Evolutionary conservation across 1,140 invertebrate species (phyloP).

Genomic region (Diorhabda elongata): DNA sequence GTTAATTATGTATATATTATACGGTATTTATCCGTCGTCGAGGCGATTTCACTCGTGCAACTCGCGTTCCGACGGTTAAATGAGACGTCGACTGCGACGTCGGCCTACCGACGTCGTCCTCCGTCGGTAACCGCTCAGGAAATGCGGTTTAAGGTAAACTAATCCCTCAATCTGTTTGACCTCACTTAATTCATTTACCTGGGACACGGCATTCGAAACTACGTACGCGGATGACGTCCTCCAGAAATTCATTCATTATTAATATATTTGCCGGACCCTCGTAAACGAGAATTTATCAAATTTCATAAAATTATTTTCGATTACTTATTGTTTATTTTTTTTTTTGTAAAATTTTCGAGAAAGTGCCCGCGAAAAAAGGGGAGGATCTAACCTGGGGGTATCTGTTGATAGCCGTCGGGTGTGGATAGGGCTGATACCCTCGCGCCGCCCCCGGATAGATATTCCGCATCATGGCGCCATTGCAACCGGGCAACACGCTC

Average conservation of each 20-base stretch:
- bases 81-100: constrained; percentile 21
- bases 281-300: no score
- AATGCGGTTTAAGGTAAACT: constrained; percentile 44
- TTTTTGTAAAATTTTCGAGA: constrained; percentile 8
- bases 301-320: no score
- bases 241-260: no score
- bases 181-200: constrained; percentile 43
- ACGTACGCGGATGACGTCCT: no score
- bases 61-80: neutral
- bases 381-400: constrained; percentile 78
- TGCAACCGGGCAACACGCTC: constrained; percentile 86
- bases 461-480: constrained; percentile 95
- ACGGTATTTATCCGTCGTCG: neutral
- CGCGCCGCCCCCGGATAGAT: constrained; percentile 86
- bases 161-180: constrained; percentile 45
- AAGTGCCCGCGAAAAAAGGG: neutral
- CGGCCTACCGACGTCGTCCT: constrained; percentile 29
- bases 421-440: constrained; percentile 90
- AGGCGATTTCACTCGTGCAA: neutral
- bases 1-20: no score
- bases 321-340: no score
- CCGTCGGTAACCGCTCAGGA: constrained; percentile 29
- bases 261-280: no score
- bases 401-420: constrained; percentile 87
- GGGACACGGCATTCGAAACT: constrained; percentile 19